phyloP scores from a whole-genome alignment of 2,113 vertebrate species.

The Ammospiza nelsoni region DNA sequence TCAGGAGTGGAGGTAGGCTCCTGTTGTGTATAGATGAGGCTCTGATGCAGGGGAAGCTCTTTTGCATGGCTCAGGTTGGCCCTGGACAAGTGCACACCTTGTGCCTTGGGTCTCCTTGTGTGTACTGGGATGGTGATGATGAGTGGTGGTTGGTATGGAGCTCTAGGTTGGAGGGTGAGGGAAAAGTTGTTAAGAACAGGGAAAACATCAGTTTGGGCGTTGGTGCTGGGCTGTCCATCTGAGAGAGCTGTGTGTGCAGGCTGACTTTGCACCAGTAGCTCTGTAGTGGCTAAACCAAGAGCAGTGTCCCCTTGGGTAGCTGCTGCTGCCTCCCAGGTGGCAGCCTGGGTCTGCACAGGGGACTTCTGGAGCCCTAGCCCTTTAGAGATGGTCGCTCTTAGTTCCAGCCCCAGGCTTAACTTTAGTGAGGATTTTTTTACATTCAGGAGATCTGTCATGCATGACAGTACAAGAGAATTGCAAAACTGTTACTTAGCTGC shows the following conservation, averaged over 20 bases:
- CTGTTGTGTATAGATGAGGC: not conserved
- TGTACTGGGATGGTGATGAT: not conserved
- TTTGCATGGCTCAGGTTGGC: not conserved
- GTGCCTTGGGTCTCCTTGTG: not conserved
- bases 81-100: accelerated
- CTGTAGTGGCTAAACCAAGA: not conserved
- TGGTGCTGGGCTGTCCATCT: not conserved
- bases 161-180: not conserved
- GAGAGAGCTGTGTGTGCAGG: not conserved
- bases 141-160: not conserved
- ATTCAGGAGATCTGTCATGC: not conserved
- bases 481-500: not conserved
- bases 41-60: not conserved
- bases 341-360: not conserved
- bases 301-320: not conserved
- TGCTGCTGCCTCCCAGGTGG: not conserved
- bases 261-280: not conserved
- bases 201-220: not conserved
- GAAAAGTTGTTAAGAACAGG: not conserved
- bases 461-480: not conserved
- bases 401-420: not conserved
- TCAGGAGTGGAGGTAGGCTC: not conserved
- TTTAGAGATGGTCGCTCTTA: accelerated
- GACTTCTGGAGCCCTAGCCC: not conserved
- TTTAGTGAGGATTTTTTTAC: not conserved